Base-by-base conservation (phyloP, 2,113 vertebrate species). In the Tenebrosternarchus preto region DNA sequence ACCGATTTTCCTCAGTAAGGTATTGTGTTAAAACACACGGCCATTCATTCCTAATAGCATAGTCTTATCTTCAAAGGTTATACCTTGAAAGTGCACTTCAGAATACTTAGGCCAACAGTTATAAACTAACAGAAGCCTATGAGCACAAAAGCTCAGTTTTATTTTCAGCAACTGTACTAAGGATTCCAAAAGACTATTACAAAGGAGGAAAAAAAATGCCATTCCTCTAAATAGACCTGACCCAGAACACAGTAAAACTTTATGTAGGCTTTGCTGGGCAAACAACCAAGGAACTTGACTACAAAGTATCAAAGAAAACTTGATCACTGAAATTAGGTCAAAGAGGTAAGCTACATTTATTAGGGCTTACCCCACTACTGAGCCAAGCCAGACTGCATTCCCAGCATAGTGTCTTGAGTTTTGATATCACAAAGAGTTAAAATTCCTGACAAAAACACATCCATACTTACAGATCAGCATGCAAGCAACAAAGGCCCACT, bases 161-260 rank as follows among this genome's bases (percentile, higher is more conserved):
- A 70, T 78, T 78, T 78, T 60, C 29, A 24, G 76, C 24, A 70
- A 80, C 61, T 31, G 71, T 19, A 22, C 78, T 12, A 81, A 76
- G 43, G 61, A 70, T 67, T 55, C 27, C 16, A 29, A 50, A 43
- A 39, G 39, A 36, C 76, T 71, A 66, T 36, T 7, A 46, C 53
- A 73, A 68, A 55, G 20, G 59, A 77, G 46, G 15, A 57, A 66
- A 66, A 59, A 84, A 77, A 84, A 56, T 22, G 74, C 16, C 63
- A 61, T 77, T 53, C 59, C 74, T 56, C 29, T 61, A 72, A 81
- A 84, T 77, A 84, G 55, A 56, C 9, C 69, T 84, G 83, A 81
- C 83, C 83, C 71, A 81, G 80, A 81, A 81, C 78, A 73, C n/a
- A 63, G 12, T 20, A 17, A 68, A 73, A 81, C 75, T 73, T 78